Percentiles rank a stretch among this genome's conserved stretches.
These are phyloP conservation scores for Podocnemis expansa DNA, from an alignment of 2,113 vertebrate species.

Conservation along the genomic window DNA sequence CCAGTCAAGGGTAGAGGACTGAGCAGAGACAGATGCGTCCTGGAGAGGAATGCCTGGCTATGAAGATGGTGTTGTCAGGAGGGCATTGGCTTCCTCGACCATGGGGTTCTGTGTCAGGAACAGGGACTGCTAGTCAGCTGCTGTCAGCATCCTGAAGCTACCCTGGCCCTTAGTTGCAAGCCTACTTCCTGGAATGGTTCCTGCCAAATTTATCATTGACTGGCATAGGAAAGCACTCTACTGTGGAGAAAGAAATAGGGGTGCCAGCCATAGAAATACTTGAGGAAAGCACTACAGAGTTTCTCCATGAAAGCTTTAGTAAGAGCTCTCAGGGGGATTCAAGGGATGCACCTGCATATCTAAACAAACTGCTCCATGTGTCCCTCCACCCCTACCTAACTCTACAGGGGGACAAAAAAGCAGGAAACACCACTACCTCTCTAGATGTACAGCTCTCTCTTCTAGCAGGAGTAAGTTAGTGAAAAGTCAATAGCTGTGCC, in stretches of 20 bases:
- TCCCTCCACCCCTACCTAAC: neutral
- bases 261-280: neutral
- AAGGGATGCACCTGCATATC: neutral
- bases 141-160: neutral
- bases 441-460: neutral
- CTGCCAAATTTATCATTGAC: neutral
- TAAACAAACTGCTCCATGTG: neutral
- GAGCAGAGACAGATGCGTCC: too few species aligned
- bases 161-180: too few species aligned
- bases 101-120: too few species aligned
- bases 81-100: too few species aligned
- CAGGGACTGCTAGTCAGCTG: too few species aligned
- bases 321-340: neutral
- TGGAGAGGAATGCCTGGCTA: too few species aligned
- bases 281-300: neutral
- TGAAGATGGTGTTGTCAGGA: too few species aligned
- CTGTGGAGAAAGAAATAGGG: neutral
- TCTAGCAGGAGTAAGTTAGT: neutral
- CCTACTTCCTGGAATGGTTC: too few species aligned
- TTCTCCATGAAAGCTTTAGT: neutral
- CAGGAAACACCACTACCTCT: neutral
- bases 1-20: too few species aligned
- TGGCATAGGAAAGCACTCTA: neutral
- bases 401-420: neutral
- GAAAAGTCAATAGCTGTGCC: neutral